phyloP scores from a whole-genome alignment of 1,140 invertebrate genomes.

The Brachionus plicatilis region DNA sequence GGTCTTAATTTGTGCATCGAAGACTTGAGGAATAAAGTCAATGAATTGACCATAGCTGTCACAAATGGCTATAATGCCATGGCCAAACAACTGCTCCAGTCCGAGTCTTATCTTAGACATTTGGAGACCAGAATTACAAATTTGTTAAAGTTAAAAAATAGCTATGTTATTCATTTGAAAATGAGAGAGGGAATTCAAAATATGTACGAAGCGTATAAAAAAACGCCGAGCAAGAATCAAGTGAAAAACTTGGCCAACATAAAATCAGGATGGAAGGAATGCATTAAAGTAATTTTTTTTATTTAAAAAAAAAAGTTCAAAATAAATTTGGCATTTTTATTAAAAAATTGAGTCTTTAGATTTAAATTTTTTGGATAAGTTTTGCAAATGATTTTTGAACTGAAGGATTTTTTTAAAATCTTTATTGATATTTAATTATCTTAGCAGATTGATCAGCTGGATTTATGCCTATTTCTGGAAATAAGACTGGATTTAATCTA shows the following conservation, averaged over 20 bases:
- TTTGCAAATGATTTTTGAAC: too few species aligned
- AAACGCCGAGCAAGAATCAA: conserved; percentile 25
- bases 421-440: too few species aligned
- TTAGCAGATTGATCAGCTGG: too few species aligned
- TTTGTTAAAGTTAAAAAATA: neutral
- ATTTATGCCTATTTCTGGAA: too few species aligned
- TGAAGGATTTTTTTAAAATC: too few species aligned
- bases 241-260: conserved; percentile 19
- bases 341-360: too few species aligned
- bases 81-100: conserved; percentile 29
- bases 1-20: conserved; percentile 15
- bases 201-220: conserved; percentile 40
- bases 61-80: conserved; percentile 38
- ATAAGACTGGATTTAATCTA: too few species aligned
- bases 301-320: too few species aligned
- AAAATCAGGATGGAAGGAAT: conserved; percentile 27
- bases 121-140: neutral
- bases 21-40: neutral
- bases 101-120: conserved; percentile 15
- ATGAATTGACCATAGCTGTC: conserved; percentile 2
- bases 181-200: conserved; percentile 31
- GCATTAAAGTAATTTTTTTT: neutral
- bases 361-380: too few species aligned
- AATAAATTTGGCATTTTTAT: too few species aligned
- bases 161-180: conserved; percentile 7